These are phyloP conservation scores for Nematolebias whitei DNA, from an alignment of 2,113 vertebrate genomes.

Conservation along the genomic window DNA sequence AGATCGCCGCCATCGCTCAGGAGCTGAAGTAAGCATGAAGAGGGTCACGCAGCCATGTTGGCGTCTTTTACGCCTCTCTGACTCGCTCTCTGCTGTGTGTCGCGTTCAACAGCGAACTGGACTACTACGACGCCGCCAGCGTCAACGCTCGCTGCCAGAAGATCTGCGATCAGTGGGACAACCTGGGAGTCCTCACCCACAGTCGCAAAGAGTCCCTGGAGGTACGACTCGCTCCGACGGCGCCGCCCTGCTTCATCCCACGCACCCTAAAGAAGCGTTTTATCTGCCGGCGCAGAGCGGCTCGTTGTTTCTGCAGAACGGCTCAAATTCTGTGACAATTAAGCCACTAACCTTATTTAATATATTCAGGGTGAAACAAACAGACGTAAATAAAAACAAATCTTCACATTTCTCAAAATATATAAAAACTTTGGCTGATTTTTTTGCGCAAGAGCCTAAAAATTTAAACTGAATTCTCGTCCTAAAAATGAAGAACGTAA, in stretches of 20 bases:
- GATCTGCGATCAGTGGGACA: conserved; percentile 95
- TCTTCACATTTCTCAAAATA: too few species aligned
- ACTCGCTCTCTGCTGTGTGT: neutral
- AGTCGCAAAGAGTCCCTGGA: conserved; percentile 88
- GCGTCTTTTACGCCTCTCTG: neutral
- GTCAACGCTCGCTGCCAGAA: conserved; percentile 94
- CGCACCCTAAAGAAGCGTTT: too few species aligned
- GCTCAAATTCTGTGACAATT: too few species aligned
- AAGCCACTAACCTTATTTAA: too few species aligned
- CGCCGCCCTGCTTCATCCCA: neutral
- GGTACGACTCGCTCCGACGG: conserved; percentile 70
- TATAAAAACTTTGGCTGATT: too few species aligned
- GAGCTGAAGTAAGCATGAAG: conserved; percentile 87
- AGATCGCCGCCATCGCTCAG: conserved; percentile 94
- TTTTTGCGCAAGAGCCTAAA: too few species aligned
- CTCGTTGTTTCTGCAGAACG: too few species aligned
- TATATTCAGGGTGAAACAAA: too few species aligned
- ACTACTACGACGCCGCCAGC: conserved; percentile 91
- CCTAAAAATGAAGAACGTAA: too few species aligned
- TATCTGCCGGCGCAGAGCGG: too few species aligned
- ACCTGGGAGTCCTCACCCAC: conserved; percentile 87
- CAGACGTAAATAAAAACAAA: too few species aligned
- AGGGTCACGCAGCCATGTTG: neutral
- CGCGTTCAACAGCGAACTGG: conserved; percentile 85
- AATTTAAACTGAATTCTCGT: too few species aligned